These are phyloP conservation scores for Diuraphis noxia DNA, from an alignment of 1,140 invertebrate species.

Conservation along the genomic window DNA sequence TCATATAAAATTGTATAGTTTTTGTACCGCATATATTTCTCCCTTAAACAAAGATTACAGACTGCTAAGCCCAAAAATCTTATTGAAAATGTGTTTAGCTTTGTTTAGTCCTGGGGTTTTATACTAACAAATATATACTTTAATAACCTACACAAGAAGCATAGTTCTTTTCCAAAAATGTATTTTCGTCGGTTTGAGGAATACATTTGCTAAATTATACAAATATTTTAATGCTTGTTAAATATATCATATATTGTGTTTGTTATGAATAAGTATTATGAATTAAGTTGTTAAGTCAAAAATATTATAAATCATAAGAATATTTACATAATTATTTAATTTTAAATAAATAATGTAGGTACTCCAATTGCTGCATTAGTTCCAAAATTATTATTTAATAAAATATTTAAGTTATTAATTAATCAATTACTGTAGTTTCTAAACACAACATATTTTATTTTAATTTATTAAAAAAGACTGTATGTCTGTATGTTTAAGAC, in stretches of 20 bases:
- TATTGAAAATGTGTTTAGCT: neutral
- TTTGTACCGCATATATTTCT: neutral
- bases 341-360: neutral
- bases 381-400: neutral
- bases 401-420: neutral
- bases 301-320: neutral
- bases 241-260: neutral
- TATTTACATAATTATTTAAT: neutral
- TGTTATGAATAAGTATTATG: too few species aligned
- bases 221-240: neutral
- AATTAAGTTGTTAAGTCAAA: neutral
- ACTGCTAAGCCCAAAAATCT: conserved; percentile 1
- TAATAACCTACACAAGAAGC: neutral
- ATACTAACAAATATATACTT: neutral
- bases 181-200: neutral
- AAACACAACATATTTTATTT: too few species aligned
- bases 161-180: conserved; percentile 5
- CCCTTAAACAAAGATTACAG: neutral
- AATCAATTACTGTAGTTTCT: too few species aligned
- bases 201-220: neutral
- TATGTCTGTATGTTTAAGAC: neutral
- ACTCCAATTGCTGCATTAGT: neutral
- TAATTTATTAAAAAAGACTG: too few species aligned
- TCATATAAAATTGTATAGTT: neutral
- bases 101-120: neutral